phyloP scores from a whole-genome alignment of 92 coral and sea anemone species.

The Paragorgia papillata region DNA sequence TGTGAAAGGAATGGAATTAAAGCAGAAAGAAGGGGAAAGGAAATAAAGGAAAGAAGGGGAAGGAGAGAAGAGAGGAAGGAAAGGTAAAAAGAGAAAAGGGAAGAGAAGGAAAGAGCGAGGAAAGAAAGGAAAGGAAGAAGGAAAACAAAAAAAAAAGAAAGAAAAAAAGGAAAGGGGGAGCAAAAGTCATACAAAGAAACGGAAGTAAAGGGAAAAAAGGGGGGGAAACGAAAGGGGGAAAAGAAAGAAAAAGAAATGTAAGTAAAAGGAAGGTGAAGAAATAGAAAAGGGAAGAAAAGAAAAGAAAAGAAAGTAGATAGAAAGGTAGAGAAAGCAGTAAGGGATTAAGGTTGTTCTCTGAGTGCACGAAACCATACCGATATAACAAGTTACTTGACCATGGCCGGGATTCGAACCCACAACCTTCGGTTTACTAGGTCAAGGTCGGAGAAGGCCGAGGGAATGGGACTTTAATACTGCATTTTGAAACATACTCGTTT shows the following conservation, averaged over 20 bases:
- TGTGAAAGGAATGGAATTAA: too few species aligned
- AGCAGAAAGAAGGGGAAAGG: background rate
- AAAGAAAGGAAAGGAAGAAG: background rate
- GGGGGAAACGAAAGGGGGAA: background rate
- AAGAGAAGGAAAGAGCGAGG: background rate
- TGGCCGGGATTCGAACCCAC: too few species aligned
- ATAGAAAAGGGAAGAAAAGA: background rate
- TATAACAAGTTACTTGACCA: too few species aligned
- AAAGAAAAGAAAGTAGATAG: too few species aligned
- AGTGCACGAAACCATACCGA: too few species aligned
- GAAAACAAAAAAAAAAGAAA: background rate
- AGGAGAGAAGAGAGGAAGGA: slow-evolving; percentile 1
- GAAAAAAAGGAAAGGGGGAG: background rate
- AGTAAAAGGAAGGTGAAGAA: background rate
- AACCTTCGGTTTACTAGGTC: too few species aligned
- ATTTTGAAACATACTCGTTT: too few species aligned
- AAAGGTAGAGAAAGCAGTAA: too few species aligned
- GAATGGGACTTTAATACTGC: too few species aligned
- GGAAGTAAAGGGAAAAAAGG: background rate
- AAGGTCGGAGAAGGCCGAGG: too few species aligned
- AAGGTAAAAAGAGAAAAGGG: background rate
- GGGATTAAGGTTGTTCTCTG: too few species aligned
- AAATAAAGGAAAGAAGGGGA: background rate
- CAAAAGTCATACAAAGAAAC: too few species aligned
- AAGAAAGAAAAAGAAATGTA: background rate